phyloP scores from a whole-genome alignment of 2,113 vertebrate species.

The Shinisaurus crocodilurus region DNA sequence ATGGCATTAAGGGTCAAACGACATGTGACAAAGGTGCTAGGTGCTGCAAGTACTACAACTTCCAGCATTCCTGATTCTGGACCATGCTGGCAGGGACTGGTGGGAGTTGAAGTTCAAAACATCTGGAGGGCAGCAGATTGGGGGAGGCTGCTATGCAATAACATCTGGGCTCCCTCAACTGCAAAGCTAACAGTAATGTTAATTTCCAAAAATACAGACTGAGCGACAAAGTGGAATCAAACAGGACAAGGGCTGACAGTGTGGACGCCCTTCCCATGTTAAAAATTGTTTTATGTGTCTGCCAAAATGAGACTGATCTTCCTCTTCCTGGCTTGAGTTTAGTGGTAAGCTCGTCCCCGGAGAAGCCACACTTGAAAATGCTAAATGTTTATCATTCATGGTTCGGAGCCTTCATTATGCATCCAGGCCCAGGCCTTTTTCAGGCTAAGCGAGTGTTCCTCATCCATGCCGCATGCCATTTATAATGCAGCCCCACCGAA shows the following conservation, averaged over 20 bases:
- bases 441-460: conserved; percentile 63
- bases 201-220: neutral
- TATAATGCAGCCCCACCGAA: conserved; percentile 57
- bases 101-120: too few relatives aligned
- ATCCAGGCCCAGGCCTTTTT: conserved; percentile 58
- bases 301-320: neutral
- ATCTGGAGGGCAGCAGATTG: too few relatives aligned
- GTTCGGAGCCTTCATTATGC: conserved; percentile 62
- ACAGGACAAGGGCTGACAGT: neutral
- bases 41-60: neutral
- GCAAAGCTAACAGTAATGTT: conserved; percentile 2
- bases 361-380: conserved; percentile 10
- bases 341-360: conserved; percentile 31
- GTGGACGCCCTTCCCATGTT: neutral
- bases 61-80: too few relatives aligned
- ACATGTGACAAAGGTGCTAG: neutral
- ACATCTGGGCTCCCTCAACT: conserved; percentile 7
- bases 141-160: neutral
- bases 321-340: conserved; percentile 39
- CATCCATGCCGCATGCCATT: conserved; percentile 64
- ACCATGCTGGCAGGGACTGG: too few relatives aligned
- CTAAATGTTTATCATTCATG: conserved; percentile 56
- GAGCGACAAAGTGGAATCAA: conserved; percentile 28
- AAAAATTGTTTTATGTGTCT: conserved; percentile 14
- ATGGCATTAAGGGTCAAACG: neutral